Evolutionary conservation across 2,797 vertebrate genomes (phyloP), one percentile per base, ranked within the genome.

Genomic region (Enteromius paludinosus): DNA sequence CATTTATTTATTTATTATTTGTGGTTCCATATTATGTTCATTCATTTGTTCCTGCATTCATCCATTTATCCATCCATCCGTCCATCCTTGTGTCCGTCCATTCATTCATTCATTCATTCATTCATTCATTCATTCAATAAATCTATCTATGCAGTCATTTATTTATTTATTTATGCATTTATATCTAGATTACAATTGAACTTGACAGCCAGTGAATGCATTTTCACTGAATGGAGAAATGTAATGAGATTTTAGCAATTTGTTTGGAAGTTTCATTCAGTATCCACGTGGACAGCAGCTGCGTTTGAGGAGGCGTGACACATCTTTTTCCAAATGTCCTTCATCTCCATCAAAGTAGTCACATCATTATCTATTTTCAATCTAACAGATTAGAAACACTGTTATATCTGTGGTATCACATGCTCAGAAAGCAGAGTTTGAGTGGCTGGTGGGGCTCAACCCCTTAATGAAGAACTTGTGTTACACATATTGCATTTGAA

Each of bases 401-500:
- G 41, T 28, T 61, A 9, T 10, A 20, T 59, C 15, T 61, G 25
- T 25, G 17, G 52, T 59, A 7, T 45, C 9, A 18, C 9, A 28
- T 28, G 54, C 9, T 76, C 38, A 12, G 23, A 28, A 43, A 62
- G 5, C 41, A 47, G 66, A 9, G 68, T 35, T 25, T 62, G 23
- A 35, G 20, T 38, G 54, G 25, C 9, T 62, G 38, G 15, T 11
- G 20, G 20, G 20, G 28, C 28, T 62, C 28, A 64, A 23, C 49
- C 65, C 30, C 43, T 28, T 71, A 59, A 71, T 79, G 15, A 45
- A 52, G 12, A 59, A 52, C 45, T 65, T 17, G 43, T 47, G 69
- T 64, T 33, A 64, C 33, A 62, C 61, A 82, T 69, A 23, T 61
- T 82, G 61, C 49, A 56, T 38, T 69, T 79, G 49, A 59, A 54